These are phyloP conservation scores for Chiroxiphia lanceolata DNA, from an alignment of 2,797 vertebrate genomes.

Conservation along the genomic window DNA sequence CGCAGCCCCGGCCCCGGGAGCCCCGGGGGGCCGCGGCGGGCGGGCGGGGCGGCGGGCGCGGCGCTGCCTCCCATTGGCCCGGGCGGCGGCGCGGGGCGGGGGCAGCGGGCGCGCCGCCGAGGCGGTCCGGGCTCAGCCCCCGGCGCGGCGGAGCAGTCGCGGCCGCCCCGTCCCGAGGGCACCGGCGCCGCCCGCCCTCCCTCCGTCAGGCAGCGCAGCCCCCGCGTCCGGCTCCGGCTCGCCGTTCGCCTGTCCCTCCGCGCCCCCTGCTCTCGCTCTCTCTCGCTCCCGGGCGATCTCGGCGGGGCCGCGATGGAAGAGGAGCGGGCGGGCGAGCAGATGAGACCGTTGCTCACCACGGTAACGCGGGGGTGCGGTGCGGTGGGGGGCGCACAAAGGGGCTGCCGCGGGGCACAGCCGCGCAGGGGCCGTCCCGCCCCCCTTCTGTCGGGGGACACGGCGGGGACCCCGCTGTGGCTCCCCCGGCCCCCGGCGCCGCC, in stretches of 20 bases:
- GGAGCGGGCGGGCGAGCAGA: slow-evolving; percentile 76
- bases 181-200: background rate
- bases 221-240: background rate
- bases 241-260: background rate
- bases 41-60: background rate
- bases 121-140: background rate
- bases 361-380: slow-evolving; percentile 48
- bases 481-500: background rate
- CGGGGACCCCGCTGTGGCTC: background rate
- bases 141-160: slow-evolving; percentile 1
- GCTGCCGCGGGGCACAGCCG: background rate
- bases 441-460: background rate
- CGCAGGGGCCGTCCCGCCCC: background rate
- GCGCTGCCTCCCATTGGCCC: background rate
- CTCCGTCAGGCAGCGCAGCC: background rate
- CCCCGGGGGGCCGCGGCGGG: too few relatives aligned
- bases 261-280: too few relatives aligned
- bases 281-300: background rate
- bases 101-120: background rate
- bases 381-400: background rate
- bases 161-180: background rate
- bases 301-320: slow-evolving; percentile 72
- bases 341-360: slow-evolving; percentile 79
- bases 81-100: background rate
- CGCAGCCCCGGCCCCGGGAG: background rate